Conservation (phyloP, 1,140 invertebrate genomes). For the Spodoptera litura region DNA sequence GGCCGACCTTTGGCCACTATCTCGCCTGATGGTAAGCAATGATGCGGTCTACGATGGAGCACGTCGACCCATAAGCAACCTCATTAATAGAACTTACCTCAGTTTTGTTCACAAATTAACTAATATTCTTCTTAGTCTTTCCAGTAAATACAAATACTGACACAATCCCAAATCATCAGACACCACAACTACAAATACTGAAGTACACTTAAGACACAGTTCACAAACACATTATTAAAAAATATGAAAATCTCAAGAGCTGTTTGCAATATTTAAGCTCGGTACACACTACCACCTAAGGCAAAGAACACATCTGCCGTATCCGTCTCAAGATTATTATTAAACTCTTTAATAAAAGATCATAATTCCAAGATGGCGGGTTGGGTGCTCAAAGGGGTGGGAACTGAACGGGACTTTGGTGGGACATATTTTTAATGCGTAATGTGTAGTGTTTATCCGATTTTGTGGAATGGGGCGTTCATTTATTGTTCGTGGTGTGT, state of each 20-base stretch:
- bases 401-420: constrained; percentile 47
- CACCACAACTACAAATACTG: constrained; percentile 14
- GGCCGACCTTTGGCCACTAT: too few species aligned
- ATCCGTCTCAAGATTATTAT: constrained; percentile 63
- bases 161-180: constrained; percentile 22
- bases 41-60: too few species aligned
- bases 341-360: constrained; percentile 70
- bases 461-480: neutral
- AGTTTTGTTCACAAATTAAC: too few species aligned
- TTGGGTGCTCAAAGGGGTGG: constrained; percentile 66
- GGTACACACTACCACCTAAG: constrained; percentile 59
- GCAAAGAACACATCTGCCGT: constrained; percentile 72
- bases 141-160: neutral
- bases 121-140: too few species aligned
- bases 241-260: constrained; percentile 36
- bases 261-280: constrained; percentile 44
- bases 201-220: neutral
- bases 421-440: constrained; percentile 30
- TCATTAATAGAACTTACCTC: too few species aligned
- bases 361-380: constrained; percentile 78
- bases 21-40: too few species aligned
- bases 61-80: too few species aligned
- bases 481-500: too few species aligned
- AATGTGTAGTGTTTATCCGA: neutral
- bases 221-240: constrained; percentile 22